Evolutionary conservation across 2,888 invertebrate species (phyloP).

Genomic region (Agonopterix arenella): DNA sequence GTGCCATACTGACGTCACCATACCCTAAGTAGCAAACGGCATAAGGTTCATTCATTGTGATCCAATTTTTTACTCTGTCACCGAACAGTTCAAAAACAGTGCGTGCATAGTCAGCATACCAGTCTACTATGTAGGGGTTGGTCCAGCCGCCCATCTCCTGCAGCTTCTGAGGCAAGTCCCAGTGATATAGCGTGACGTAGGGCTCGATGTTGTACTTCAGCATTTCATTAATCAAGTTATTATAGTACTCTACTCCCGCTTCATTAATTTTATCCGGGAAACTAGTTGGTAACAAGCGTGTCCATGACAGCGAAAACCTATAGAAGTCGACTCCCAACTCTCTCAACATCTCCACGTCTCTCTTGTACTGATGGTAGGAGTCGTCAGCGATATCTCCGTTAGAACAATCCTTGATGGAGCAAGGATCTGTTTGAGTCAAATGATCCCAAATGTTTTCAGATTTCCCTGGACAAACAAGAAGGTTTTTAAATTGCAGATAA

Average conservation of each 20-base stretch:
- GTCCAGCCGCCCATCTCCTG: conserved; percentile 73
- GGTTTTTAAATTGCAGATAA: too few species aligned
- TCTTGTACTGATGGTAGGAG: conserved; percentile 75
- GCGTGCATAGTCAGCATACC: conserved; percentile 63
- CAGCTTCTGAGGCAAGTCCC: conserved; percentile 69
- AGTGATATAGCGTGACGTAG: conserved; percentile 72
- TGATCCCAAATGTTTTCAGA: conserved; percentile 80
- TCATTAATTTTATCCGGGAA: conserved; percentile 72
- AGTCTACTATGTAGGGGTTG: conserved; percentile 53
- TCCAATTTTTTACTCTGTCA: conserved; percentile 68
- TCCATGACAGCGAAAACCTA: conserved; percentile 79
- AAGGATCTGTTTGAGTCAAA: conserved; percentile 60
- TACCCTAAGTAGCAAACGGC: conserved; percentile 54
- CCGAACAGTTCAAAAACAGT: conserved; percentile 54
- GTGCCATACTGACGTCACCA: conserved; percentile 33
- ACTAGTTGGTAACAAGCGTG: conserved; percentile 78
- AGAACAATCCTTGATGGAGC: conserved; percentile 63
- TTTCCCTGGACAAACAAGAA: conserved; percentile 49
- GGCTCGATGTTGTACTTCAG: conserved; percentile 77
- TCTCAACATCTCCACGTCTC: conserved; percentile 64
- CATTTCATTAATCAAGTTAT: conserved; percentile 72
- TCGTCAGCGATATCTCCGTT: conserved; percentile 78
- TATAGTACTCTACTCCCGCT: conserved; percentile 45
- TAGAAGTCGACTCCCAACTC: conserved; percentile 67
- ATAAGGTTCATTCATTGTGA: conserved; percentile 75